Evolutionary conservation across 2,113 vertebrate genomes (phyloP), one percentile per base, ranked within the genome.

Genomic region (Sterrhoptilus dennistouni): DNA sequence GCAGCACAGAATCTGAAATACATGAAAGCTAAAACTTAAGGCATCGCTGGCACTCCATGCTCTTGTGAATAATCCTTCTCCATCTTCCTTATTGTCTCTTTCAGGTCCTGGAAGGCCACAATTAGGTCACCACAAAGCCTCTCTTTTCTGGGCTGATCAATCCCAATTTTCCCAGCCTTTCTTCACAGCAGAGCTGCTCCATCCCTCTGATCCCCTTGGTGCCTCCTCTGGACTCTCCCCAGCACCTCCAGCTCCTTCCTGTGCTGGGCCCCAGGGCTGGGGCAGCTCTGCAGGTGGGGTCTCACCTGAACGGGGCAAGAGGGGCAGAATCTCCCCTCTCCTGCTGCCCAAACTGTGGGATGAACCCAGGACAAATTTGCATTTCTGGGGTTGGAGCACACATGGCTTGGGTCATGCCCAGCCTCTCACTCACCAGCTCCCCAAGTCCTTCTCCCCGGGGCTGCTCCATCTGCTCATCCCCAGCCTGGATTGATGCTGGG

Each of bases 71-170:
- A 45, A 9, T 25, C 24, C 5, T n/a, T 53, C 38, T 75, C n/a
- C 38, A 18, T 21, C 16, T 18, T 52, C 9, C 38, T 52, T 9
- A 19, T 22, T 0, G 0, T 12, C 11, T 28, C 6, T 28, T n/a
- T 60, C 69, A 45, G 28, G 53, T 38, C 1, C 33, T 29, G 38
- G 12, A n/a, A 71, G n/a, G 65, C 16, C 49, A 40, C 11, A 49
- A 5, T 52, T 4, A 14, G 8, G 3, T 60, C 5, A 21, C 3
- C 5, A 22, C 35, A 45, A 29, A 53, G 5, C 9, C 24, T 59
- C 27, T 74, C 15, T 38, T 36, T 3, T 25, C 20, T 10, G 12
- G 24, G 28, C 6, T 66, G 38, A 53, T 2, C 24, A 68, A 53
- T 22, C 53, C 53, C 12, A 29, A 4, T 11, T 53, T 8, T n/a